Conservation (phyloP, 2,888 invertebrate species). For the Yponomeuta plumbellus region DNA sequence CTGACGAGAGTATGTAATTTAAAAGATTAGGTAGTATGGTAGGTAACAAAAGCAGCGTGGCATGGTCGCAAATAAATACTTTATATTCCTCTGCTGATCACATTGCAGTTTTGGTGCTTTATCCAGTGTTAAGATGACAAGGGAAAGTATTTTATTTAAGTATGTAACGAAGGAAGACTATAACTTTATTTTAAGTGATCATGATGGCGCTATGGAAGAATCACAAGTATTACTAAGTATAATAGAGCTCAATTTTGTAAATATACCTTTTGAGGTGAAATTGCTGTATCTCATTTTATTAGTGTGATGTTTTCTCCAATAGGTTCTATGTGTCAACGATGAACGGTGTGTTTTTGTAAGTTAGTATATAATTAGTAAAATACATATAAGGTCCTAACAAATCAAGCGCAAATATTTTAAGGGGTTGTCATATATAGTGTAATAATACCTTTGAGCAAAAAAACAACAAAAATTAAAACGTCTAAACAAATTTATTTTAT, state of each 20-base stretch:
- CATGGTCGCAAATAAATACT: no score
- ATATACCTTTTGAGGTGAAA: background rate
- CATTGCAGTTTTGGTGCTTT: background rate
- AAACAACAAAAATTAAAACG: no score
- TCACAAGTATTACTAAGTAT: background rate
- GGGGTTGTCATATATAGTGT: no score
- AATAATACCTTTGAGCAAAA: no score
- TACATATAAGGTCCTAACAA: no score
- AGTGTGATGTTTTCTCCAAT: background rate
- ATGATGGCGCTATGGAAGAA: background rate
- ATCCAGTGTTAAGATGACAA: background rate
- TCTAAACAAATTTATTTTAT: no score
- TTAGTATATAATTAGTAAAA: background rate
- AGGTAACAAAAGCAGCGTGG: no score
- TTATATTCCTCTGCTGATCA: no score
- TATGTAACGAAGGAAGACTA: conserved; percentile 5
- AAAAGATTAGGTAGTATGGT: no score
- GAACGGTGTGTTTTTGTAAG: background rate
- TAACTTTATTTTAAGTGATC: conserved; percentile 2
- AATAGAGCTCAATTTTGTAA: background rate
- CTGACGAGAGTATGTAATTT: no score
- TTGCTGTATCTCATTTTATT: background rate
- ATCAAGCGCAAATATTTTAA: no score
- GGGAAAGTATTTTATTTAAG: background rate
- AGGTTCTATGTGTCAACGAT: background rate